phyloP scores from a whole-genome alignment of 2,113 vertebrate genomes.

The Prunella himalayana region DNA sequence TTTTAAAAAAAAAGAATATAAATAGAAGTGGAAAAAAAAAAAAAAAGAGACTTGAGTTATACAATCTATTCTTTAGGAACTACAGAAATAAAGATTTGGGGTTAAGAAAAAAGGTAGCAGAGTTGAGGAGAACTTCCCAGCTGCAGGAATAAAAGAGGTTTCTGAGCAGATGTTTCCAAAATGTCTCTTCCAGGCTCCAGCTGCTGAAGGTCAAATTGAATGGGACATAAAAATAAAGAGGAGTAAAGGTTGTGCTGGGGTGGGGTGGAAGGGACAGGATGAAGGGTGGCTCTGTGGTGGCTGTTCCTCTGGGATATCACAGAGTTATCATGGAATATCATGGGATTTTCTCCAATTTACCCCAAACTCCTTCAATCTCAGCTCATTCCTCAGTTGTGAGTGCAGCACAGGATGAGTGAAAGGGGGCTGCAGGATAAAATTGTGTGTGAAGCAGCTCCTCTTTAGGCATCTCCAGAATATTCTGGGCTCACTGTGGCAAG shows the following conservation, averaged over 20 bases:
- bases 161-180: not conserved
- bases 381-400: not conserved
- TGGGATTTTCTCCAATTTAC: not conserved
- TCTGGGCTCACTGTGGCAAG: not conserved
- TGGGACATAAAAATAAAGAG: rapidly evolving
- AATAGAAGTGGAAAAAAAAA: not conserved
- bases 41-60: not conserved
- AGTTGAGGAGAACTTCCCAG: not conserved
- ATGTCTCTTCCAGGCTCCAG: not conserved
- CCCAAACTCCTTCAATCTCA: not conserved
- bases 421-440: not conserved
- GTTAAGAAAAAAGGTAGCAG: not conserved
- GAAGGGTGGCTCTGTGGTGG: not conserved
- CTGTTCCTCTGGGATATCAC: not conserved
- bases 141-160: not conserved
- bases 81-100: not conserved
- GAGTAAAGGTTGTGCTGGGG: not conserved
- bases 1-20: not conserved
- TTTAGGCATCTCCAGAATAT: not conserved
- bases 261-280: rapidly evolving
- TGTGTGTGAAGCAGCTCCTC: not conserved
- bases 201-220: not conserved
- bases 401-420: not conserved
- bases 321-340: rapidly evolving
- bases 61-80: not conserved